Base-by-base conservation (phyloP, 1,140 invertebrate species). In the Drosophila dunni region DNA sequence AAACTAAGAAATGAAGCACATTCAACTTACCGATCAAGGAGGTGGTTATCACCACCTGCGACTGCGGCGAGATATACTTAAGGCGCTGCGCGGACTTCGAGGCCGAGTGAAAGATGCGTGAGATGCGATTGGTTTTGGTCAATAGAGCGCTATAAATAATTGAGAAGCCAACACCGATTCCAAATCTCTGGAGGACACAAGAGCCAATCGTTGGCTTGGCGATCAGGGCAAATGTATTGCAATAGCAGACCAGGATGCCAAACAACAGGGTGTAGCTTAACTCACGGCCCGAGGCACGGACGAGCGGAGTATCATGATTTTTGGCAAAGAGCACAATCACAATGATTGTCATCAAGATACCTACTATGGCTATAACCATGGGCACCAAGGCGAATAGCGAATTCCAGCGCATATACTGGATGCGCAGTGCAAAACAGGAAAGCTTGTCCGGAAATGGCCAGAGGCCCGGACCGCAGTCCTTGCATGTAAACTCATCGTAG, bases 71-170 rank as follows among this genome's bases (percentile, higher is more conserved):
- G 92, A 95, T 95, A 76, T 95, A 95, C 17, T 94, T 94, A 82
- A 96, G 95, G 81, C 97, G 97, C 70, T 96, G 94, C 1, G 95
- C 97, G 45, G 97, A 95, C 85, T 97, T 97, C 89, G 97, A 97
- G 51, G 95, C 96, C 1, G 96, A 96, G 9, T 96, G 96, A 38
- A 98, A 93, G 77, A 97, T 97, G 13, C 97, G 92, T 0, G 96
- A 96, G 40, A 98, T 98, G 54, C 97, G 93, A 92, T 98, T 97
- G 0, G 97, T 98, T 93, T 97, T 97, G 3, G 96, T 97, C 3
- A 97, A 94, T 10, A 98, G 92, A 5, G 96, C 95, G 0, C 96
- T 96, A 91, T 97, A 98, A 70, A 97, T 97, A 92, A 97, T 95
- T 0, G 96, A 94, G 82, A 98, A 97, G 44, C 95, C 95, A 44